Conservation (phyloP, 1,140 invertebrate species). For the Microplitis demolitor region DNA sequence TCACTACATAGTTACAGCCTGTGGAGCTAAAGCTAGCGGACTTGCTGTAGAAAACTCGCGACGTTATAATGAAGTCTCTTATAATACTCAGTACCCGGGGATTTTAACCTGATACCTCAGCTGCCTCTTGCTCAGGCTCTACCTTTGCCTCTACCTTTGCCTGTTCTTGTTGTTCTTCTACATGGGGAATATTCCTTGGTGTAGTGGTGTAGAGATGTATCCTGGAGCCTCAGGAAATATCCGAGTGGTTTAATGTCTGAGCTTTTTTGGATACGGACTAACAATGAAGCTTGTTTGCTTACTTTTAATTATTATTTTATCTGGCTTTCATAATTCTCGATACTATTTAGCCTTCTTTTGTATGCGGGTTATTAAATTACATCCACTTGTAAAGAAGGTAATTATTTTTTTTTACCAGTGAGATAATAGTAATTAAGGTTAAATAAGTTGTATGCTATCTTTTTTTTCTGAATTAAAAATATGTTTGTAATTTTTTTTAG, state of each 20-base stretch:
- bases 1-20: conserved; percentile 1
- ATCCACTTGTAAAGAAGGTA: too few relatives aligned
- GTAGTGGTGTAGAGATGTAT: too few relatives aligned
- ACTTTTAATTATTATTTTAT: background rate
- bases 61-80: conserved; percentile 39
- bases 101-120: conserved; percentile 13
- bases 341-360: background rate
- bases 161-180: background rate
- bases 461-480: too few relatives aligned
- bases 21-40: conserved; percentile 30
- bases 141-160: background rate
- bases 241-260: background rate
- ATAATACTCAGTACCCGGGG: background rate
- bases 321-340: background rate
- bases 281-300: background rate
- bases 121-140: conserved; percentile 16
- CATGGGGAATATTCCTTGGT: too few relatives aligned
- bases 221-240: too few relatives aligned
- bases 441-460: too few relatives aligned
- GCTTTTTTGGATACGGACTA: background rate
- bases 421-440: too few relatives aligned
- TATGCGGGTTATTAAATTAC: background rate
- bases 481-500: too few relatives aligned
- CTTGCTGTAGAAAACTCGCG: conserved; percentile 38
- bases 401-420: too few relatives aligned